These are phyloP conservation scores for human (Homo sapiens) DNA, from an alignment of 2,113 vertebrate species.

Conservation along the genomic window GRCh38 chr6:150682001-150682500, in stretches of 20 bases:
- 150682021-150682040: not conserved
- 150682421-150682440: not conserved
- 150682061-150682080: not conserved
- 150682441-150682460: not conserved
- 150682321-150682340: not conserved
- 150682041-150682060: not conserved
- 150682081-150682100: accelerated
- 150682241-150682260: not conserved
- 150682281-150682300: not conserved
- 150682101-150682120: not conserved
- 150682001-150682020: not conserved
- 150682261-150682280: not conserved
- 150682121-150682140: not conserved
- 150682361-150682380: not conserved
- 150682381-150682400: not conserved
- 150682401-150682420: not conserved
- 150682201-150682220: not conserved
- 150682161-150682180: not conserved
- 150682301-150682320: not conserved
- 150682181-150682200: not conserved
- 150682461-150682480: not conserved
- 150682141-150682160: not conserved
- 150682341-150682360: not conserved
- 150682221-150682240: not conserved
- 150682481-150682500: not conserved